Conservation (phyloP, 1,140 invertebrate species). For the Neoseiulus cucumeris region DNA sequence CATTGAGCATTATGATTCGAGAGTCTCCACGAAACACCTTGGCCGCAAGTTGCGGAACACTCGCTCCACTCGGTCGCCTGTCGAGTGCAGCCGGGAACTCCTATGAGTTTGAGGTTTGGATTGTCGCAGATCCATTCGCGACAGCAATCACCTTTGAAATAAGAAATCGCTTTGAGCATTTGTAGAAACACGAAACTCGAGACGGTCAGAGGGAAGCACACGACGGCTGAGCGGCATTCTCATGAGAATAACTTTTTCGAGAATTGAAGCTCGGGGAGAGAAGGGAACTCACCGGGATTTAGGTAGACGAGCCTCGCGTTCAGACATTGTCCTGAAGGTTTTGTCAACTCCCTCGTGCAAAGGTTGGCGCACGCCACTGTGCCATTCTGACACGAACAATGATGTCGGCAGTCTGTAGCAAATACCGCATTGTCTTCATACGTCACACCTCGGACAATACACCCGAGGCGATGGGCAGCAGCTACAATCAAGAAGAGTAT, state of each 20-base stretch:
- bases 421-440: constrained; percentile 44
- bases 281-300: neutral
- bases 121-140: constrained; percentile 48
- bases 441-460: constrained; percentile 36
- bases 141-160: constrained; percentile 39
- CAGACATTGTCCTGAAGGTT: constrained; percentile 37
- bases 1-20: constrained; percentile 39
- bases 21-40: constrained; percentile 39
- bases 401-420: constrained; percentile 40
- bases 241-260: too few relatives aligned
- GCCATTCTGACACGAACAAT: constrained; percentile 44
- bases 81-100: constrained; percentile 11
- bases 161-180: too few relatives aligned
- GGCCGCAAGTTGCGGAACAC: constrained; percentile 40
- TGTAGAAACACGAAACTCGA: too few relatives aligned
- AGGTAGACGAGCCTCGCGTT: constrained; percentile 37
- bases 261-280: too few relatives aligned
- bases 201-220: too few relatives aligned
- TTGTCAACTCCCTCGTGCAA: constrained; percentile 45
- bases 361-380: constrained; percentile 47
- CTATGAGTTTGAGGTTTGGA: neutral
- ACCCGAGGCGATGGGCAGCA: constrained; percentile 26
- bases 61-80: constrained; percentile 36
- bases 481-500: neutral
- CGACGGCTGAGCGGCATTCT: too few relatives aligned